phyloP scores from a whole-genome alignment of 2,888 invertebrate species.

The Xylota segnis region DNA sequence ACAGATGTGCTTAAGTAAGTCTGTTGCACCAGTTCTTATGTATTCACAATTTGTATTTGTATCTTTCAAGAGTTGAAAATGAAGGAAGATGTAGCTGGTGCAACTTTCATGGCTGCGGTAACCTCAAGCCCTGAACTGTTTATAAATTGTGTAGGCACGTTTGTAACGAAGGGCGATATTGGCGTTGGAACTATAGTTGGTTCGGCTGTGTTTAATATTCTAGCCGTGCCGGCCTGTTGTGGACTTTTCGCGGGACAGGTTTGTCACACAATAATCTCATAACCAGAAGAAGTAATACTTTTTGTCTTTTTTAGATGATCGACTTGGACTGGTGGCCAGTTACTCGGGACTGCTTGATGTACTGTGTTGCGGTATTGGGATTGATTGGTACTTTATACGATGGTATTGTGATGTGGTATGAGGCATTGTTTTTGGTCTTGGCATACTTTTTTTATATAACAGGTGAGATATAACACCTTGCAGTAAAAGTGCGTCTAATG shows the following conservation, averaged over 20 bases:
- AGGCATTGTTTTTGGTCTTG: constrained; percentile 90
- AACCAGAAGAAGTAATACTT: constrained; percentile 20
- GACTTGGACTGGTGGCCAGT: constrained; percentile 94
- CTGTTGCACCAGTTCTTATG: constrained; percentile 79
- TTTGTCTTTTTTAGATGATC: constrained; percentile 87
- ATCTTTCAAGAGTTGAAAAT: constrained; percentile 88
- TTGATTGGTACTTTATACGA: constrained; percentile 93
- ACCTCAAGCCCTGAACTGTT: constrained; percentile 96
- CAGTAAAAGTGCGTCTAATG: constrained; percentile 84
- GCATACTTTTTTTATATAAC: constrained; percentile 87
- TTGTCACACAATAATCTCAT: neutral
- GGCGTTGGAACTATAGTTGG: constrained; percentile 94
- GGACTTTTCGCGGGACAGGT: constrained; percentile 92
- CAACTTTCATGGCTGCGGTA: constrained; percentile 98
- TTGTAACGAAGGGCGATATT: constrained; percentile 93
- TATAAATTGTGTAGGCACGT: constrained; percentile 94
- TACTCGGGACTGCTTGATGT: constrained; percentile 92
- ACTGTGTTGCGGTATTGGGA: constrained; percentile 92
- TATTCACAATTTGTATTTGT: constrained; percentile 23
- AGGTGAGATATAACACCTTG: constrained; percentile 87
- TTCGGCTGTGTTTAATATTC: constrained; percentile 93
- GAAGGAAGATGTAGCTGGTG: constrained; percentile 95
- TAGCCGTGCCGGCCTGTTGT: constrained; percentile 92
- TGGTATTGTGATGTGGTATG: constrained; percentile 93
- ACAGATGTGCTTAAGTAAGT: constrained; percentile 92